Base-by-base conservation (phyloP, 2,888 invertebrate genomes). In the Ceramica pisi region DNA sequence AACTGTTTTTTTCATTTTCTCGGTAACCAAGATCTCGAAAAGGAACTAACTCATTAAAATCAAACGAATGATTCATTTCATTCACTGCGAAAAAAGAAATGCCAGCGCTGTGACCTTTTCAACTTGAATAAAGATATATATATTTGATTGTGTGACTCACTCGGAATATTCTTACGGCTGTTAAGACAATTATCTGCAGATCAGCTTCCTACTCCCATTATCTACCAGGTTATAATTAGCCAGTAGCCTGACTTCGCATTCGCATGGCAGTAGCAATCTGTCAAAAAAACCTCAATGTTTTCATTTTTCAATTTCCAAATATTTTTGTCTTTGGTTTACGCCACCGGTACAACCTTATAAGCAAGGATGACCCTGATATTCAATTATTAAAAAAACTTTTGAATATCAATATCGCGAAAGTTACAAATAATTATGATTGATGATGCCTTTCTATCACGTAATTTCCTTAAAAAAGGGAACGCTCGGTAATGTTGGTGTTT, bases 21-120 rank as follows among this genome's bases (percentile, higher is more conserved):
- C 46, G 7, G 46, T 3, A 19, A 19, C 19, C 46, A 46, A 46
- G 19, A 19, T 8, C 46, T 46, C 19, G 6, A 23, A 51, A 51
- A 53, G 74, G 70, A 72, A 69, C 14, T 38, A 35, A 44, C 31
- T 73, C 74, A 73, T 71, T 71, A 71, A 31, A 26, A 46, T 7
- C 50, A 19, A 44, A 44, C 6, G 41, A 51, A 71, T 41, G 46
- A 31, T 23, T 63, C n/a, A 23, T 44, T 56, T 21, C 23, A 56
- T 38, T 41, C 31, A 44, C 1, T 48, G 46, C 10, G 14, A 23
- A 41, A 26, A 14, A 48, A 61, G 31, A 31, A 6, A 60, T 31
- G 16, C 35, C n/a, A 12, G 23, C 44, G 67, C 10, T 12, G 12
- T 12, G 68, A 69, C 59, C 60, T 60, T 70, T 70, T 3, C 12